Base-by-base conservation (phyloP, 2,113 vertebrate species). In the Scolopax mira region DNA sequence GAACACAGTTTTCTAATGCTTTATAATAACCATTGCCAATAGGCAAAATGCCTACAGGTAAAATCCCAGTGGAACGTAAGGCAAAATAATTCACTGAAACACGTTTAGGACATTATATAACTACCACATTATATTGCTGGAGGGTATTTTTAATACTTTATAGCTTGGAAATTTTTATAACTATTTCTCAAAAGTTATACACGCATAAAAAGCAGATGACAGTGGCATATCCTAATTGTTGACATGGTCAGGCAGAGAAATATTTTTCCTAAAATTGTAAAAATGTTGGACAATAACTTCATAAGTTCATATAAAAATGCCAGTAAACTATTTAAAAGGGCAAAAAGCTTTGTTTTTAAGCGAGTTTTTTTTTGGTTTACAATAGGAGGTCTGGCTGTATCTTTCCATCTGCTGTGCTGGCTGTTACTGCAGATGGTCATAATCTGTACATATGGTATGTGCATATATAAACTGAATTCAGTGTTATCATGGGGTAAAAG, bases 331-430 rank as follows among this genome's bases (percentile, higher is more conserved):
- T 88, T 92, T 39, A 25, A 66, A 95, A 90, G 81, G 39, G 31
- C 28, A 94, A 66, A 95, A 87, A 85, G 7, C 41, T 85, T 83
- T 61, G 27, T 73, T 82, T 74, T 79, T 89, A 22, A 37, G 55
- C 35, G 62, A 3, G 3, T 18, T 1, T 3, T 42, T 79, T 78
- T 90, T 85, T 88, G 58, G 16, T 84, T 93, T 83, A 41, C 77
- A 61, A 46, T 65, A 66, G 48, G 48, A 94, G 62, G 30, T 77
- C 92, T 90, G 89, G 52, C 49, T 94, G 49, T 79, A 71, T 91
- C 69, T 64, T 95, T 90, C 94, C 85, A 91, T 94, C 94, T 96
- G 93, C 85, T 90, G 27, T 51, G 79, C 78, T 86, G 78, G 84
- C 64, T 74, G 35, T 70, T 82, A 41, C 48, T 91, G 77, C 91